These are phyloP conservation scores for Lithophane socia DNA, from an alignment of 2,888 invertebrate genomes.

Conservation along the genomic window DNA sequence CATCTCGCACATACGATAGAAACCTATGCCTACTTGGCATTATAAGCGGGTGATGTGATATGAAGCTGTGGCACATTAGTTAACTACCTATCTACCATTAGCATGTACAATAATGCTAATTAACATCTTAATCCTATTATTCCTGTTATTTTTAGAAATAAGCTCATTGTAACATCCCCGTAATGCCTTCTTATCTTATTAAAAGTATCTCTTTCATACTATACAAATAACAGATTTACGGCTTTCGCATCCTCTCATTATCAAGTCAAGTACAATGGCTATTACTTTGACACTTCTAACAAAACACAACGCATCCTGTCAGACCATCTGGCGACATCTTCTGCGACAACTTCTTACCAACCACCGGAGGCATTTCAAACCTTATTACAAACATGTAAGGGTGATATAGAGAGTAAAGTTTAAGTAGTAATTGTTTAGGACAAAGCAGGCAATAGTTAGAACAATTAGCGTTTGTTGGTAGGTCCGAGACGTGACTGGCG, in stretches of 20 bases:
- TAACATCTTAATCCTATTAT: conserved; percentile 13
- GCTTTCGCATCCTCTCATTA: conserved; percentile 70
- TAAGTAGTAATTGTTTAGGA: conserved; percentile 67
- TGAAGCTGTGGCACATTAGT: not conserved
- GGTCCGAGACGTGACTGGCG: conserved; percentile 72
- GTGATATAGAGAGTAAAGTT: conserved; percentile 46
- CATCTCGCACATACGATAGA: too few species aligned
- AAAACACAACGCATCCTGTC: conserved; percentile 76
- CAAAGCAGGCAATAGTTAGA: conserved; percentile 71
- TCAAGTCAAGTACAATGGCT: conserved; percentile 74
- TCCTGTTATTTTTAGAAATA: conserved; percentile 26
- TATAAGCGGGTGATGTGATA: not conserved
- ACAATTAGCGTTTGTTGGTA: conserved; percentile 79
- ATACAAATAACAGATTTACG: conserved; percentile 74
- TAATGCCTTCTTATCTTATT: conserved; percentile 55
- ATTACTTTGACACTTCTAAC: conserved; percentile 78
- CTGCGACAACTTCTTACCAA: conserved; percentile 59
- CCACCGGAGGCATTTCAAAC: conserved; percentile 44
- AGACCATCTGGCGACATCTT: conserved; percentile 78
- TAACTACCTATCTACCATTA: not conserved
- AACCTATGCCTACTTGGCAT: not conserved
- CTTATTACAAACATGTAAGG: conserved; percentile 48
- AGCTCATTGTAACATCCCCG: conserved; percentile 22
- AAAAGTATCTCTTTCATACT: conserved; percentile 59
- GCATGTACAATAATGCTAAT: not conserved